Base-by-base conservation (phyloP, 2,888 invertebrate genomes). In the Keiferia lycopersicella region DNA sequence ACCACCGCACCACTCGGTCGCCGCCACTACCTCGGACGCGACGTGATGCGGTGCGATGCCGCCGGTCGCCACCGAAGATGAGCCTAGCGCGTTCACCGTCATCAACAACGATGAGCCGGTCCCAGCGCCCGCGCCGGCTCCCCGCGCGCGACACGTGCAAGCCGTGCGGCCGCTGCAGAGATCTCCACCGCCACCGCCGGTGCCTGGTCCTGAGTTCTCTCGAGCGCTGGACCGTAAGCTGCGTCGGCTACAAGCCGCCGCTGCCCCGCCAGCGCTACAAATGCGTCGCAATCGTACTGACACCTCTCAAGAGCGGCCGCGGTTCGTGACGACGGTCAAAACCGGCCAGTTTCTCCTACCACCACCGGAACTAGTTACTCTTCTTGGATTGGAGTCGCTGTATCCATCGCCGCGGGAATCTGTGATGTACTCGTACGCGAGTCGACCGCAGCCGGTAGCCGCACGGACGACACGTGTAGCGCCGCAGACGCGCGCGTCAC, bases 281-380 rank as follows among this genome's bases (percentile, higher is more conserved):
- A 12, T 16, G 51, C 56, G 48, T 94, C 94, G 65, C 93, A 95
- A 16, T 39, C 62, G 48, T 41, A 57, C 20, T 18, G 11, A 20
- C 38, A 20, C 10, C 51, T 84, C 48, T 8, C 48, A 84, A 11
- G 86, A 84, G 30, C 82, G 82, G 66, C 94, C 94, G 65, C 93
- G 96, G 11, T 97, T 97, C 78, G 94, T 96, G 69, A 96, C 96
- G 11, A 96, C 96, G 0, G 97, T 97, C 53, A 95, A 95, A 73
- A 94, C 93, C 62, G 97, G 97, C 2, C 94, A 94, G 74, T 97
- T 96, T 80, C 86, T 96, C 69, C 94, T 95, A 76, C 96, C 97
- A 6, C 95, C 96, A 0, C 94, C 94, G n/a, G 94, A 94, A 76
- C 85, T 95, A 53, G 95, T 96, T 8, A 83, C 86, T 7, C 86